Conservation (phyloP, 1,140 invertebrate genomes). For the Cotesia vestalis region DNA sequence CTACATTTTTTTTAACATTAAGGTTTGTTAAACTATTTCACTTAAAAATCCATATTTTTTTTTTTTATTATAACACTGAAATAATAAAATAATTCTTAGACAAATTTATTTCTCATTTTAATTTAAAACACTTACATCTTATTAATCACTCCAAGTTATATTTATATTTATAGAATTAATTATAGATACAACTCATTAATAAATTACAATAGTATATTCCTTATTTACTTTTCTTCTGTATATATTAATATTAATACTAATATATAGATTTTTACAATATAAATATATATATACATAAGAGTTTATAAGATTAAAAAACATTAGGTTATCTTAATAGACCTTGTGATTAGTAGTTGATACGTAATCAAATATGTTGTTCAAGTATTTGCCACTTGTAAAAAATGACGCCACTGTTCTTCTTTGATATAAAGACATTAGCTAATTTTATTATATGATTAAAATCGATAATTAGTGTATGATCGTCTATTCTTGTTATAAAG, state of each 20-base stretch:
- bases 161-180: conserved; percentile 10
- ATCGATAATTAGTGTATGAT: not conserved
- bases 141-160: not conserved
- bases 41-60: not conserved
- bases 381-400: conserved; percentile 17
- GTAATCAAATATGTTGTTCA: conserved; percentile 46
- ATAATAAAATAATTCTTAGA: too few relatives aligned
- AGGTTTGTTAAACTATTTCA: conserved; percentile 22
- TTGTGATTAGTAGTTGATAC: conserved; percentile 52
- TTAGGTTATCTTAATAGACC: conserved; percentile 54
- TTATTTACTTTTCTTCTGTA: too few relatives aligned
- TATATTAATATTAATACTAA: too few relatives aligned
- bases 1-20: conserved; percentile 27
- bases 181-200: conserved; percentile 1
- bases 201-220: too few relatives aligned
- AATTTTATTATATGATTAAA: not conserved
- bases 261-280: not conserved
- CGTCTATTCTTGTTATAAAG: not conserved
- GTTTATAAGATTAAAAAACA: conserved; percentile 38
- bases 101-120: too few relatives aligned
- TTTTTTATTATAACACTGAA: not conserved
- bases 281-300: not conserved
- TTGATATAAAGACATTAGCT: conserved; percentile 16
- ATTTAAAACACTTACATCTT: too few relatives aligned
- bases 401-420: conserved; percentile 1